Conservation (phyloP, 2,113 vertebrate genomes). For the Planiliza haematocheilus region DNA sequence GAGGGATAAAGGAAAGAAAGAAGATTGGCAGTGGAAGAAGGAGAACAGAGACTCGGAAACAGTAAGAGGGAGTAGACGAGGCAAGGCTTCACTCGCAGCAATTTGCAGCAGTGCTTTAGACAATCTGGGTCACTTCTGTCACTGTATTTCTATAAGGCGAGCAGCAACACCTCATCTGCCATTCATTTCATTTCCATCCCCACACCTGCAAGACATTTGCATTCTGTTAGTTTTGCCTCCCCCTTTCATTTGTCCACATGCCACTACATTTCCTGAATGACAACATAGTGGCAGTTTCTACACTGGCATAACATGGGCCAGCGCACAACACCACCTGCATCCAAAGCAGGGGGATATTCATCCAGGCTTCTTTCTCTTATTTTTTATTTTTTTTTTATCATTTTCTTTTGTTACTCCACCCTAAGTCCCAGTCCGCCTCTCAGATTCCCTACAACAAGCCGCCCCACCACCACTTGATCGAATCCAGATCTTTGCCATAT, state of each 20-base stretch:
- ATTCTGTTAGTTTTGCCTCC: slow-evolving; percentile 70
- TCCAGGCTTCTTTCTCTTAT: slow-evolving; percentile 35
- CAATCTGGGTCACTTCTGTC: slow-evolving; percentile 75
- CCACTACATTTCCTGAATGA: slow-evolving; percentile 74
- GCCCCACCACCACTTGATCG: slow-evolving; percentile 43
- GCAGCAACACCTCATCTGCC: slow-evolving; percentile 74
- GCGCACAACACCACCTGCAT: slow-evolving; percentile 59
- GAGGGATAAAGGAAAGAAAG: slow-evolving; percentile 9
- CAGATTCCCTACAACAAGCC: slow-evolving; percentile 51
- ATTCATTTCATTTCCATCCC: slow-evolving; percentile 71
- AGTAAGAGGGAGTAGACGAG: slow-evolving; percentile 24
- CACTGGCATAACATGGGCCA: slow-evolving; percentile 34
- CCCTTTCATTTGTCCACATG: slow-evolving; percentile 67
- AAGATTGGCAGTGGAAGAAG: slow-evolving; percentile 27
- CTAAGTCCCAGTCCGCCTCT: slow-evolving; percentile 46
- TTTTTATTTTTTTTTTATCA: slow-evolving; percentile 26
- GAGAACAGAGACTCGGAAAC: slow-evolving; percentile 31
- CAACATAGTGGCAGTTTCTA: slow-evolving; percentile 64
- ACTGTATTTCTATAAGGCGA: slow-evolving; percentile 63
- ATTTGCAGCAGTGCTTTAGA: slow-evolving; percentile 64
- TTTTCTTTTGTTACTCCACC: slow-evolving; percentile 3
- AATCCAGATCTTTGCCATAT: slow-evolving; percentile 75
- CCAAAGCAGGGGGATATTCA: slow-evolving; percentile 46
- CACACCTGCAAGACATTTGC: slow-evolving; percentile 75
- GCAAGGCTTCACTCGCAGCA: slow-evolving; percentile 44